Evolutionary conservation across 1,140 invertebrate species (phyloP), one percentile per base, ranked within the genome.

Genomic region (Drosophila sucinea): DNA sequence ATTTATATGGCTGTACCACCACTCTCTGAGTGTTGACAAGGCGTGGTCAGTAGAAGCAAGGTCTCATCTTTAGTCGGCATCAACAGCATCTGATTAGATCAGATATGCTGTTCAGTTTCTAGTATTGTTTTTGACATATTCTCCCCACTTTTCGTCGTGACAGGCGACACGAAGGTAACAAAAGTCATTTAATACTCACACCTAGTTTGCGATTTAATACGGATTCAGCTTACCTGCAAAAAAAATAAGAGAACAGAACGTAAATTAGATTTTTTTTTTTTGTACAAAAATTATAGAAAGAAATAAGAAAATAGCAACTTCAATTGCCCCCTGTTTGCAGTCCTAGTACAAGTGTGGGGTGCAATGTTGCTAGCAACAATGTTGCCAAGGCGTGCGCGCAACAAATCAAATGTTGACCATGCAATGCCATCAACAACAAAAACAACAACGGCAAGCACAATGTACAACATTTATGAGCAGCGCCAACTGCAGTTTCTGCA

Each of bases 321-420:
- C 30, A 62, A 30, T 23, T 47, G 44, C 44, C 17, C 23, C 6
- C 44, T 1, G 25, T 27, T 3, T 3, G 7, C 23, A 27, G n/a
- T 27, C 10, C 23, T 1, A 51, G 23, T 8, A 23, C 44, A 25
- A 51, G 44, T 51, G 44, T 51, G 23, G 56, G 29, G 32, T n/a
- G 57, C 67, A 67, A 71, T 72, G 51, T 56, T 30, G 44, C 44
- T 55, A 47, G 82, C 83, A 87, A 87, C 83, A 87, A 74, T 89
- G 83, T 87, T 84, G 80, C 80, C 67, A 63, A 71, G 81, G 82
- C 71, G 77, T 78, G 82, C 66, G 74, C 79, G 75, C 83, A 65
- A 84, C 84, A 89, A 87, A 87, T 86, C 84, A 89, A 87, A 87
- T 70, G 74, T 70, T 77, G 84, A 60, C 80, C 76, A 80, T 82